Evolutionary conservation across 2,113 vertebrate species (phyloP).

Genomic region (Cinclus cinclus): DNA sequence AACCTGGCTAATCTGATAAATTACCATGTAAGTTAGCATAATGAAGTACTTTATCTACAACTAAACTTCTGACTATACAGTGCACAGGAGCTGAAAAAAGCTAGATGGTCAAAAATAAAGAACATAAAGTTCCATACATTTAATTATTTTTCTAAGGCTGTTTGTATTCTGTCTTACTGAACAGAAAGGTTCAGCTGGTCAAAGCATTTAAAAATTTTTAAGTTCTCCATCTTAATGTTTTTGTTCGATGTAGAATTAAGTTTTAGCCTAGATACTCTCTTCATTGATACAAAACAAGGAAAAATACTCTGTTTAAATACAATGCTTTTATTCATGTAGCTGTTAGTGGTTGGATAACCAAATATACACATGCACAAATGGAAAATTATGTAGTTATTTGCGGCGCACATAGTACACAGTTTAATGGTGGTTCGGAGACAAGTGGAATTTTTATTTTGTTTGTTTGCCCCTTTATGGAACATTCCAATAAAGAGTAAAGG

Average conservation of each 20-base stretch:
- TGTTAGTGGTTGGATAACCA: background rate
- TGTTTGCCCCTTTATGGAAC: background rate
- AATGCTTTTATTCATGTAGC: background rate
- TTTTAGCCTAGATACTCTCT: background rate
- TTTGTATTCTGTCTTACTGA: background rate
- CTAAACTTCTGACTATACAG: background rate
- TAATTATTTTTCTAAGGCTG: background rate
- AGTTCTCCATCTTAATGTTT: background rate
- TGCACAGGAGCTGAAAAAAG: background rate
- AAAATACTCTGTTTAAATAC: background rate
- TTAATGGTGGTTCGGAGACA: background rate
- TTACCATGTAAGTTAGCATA: background rate
- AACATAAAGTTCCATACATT: background rate
- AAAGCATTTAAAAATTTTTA: background rate
- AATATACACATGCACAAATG: background rate
- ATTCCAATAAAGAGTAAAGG: background rate
- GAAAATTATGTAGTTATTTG: background rate
- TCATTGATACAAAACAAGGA: background rate
- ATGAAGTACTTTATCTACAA: background rate
- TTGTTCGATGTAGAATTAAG: background rate
- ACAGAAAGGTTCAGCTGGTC: background rate
- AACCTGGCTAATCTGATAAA: background rate
- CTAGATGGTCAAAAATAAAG: background rate
- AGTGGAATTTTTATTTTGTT: background rate
- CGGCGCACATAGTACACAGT: rapidly evolving